Base-by-base conservation (phyloP, 2,888 invertebrate genomes). In the Chironomus tentans region DNA sequence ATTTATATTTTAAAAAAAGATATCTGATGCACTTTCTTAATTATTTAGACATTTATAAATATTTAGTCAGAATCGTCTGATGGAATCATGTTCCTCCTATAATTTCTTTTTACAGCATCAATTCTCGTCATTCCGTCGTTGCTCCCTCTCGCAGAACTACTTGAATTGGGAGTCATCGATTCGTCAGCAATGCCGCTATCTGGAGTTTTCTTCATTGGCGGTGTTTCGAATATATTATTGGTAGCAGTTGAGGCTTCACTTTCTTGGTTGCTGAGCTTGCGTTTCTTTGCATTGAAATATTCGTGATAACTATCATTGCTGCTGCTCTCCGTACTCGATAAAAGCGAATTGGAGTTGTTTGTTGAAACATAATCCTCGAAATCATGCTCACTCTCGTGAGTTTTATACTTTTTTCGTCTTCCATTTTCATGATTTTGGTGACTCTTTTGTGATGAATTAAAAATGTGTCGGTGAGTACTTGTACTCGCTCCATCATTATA, bases 11-110 rank as follows among this genome's bases (percentile, higher is more conserved):
- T n/a, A 6, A 38, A 38, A 38, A 38, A 38, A 10, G 38, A 38
- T n/a, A 10, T 38, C 4, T 10, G 1, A 38, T 38, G 38, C 2
- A 10, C 4, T 38, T 38, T 38, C 10, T 10, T 10, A 38, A 38
- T 38, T 10, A 38, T 38, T 38, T 10, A 10, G 28, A 6, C 6
- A 28, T 28, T 6, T 4, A 28, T 10, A 38, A 38, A 10, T 50
- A 18, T n/a, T 74, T 74, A 74, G 47, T 74, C 74, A 12, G 74
- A 74, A 48, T 74, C 74, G 48, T 74, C 74, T 15, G 74, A 74
- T n/a, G 74, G 48, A 22, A 68, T 65, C 46, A 74, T 74, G n/a
- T 74, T 65, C 22, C 47, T 74, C 15, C 74, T 28, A 15, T 74
- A 74, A 48, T 68, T 74, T 68, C 68, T 61, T n/a, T 74, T 74